A percentile compares a stretch with the other conserved stretches of the same genome.
Conservation (phyloP, 1,140 invertebrate species). For the Leptinotarsa texana region DNA sequence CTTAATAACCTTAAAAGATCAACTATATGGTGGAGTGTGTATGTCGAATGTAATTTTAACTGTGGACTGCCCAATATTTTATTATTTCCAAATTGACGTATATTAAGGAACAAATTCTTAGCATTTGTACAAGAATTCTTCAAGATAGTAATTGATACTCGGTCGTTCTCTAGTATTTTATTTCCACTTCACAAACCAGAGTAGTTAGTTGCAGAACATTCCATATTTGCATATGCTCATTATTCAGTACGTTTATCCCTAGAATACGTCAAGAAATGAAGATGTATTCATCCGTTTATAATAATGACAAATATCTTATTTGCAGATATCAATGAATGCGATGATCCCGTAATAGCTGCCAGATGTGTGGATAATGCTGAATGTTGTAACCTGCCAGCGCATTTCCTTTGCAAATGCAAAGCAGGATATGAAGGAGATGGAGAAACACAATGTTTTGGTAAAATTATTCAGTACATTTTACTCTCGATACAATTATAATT, state of each 20-base stretch:
- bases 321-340: conserved; percentile 92
- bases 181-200: too few relatives aligned
- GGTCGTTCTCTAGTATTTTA: too few relatives aligned
- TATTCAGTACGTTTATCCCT: not conserved
- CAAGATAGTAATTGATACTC: not conserved
- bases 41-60: too few relatives aligned
- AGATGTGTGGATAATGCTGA: conserved; percentile 89
- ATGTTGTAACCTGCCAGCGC: conserved; percentile 91
- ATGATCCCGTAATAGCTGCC: conserved; percentile 77
- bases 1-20: too few relatives aligned
- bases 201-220: too few relatives aligned
- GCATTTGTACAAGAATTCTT: not conserved
- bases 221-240: not conserved
- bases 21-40: too few relatives aligned
- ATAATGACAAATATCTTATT: conserved; percentile 27
- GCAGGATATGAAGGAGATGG: conserved; percentile 88
- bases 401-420: conserved; percentile 92
- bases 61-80: too few relatives aligned
- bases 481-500: too few relatives aligned
- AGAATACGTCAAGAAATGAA: not conserved
- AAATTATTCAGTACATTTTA: conserved; percentile 32
- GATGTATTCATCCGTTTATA: conserved; percentile 4
- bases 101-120: too few relatives aligned
- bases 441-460: conserved; percentile 79
- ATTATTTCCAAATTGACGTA: too few relatives aligned